Base-by-base conservation (phyloP, 2,797 vertebrate species). In the Mus minutoides region DNA sequence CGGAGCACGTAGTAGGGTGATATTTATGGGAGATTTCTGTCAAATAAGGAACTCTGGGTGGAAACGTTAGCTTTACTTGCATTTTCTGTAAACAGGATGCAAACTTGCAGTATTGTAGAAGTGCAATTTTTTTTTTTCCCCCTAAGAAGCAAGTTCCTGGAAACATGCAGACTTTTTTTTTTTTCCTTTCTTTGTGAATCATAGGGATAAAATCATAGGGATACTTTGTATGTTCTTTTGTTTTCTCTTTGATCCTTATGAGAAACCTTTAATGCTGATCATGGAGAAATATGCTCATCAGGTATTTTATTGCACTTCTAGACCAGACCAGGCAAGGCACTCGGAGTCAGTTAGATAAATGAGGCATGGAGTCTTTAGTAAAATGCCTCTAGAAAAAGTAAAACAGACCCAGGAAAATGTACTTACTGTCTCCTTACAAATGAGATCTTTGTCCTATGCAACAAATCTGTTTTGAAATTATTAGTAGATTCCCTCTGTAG, bases 81-180 rank as follows among this genome's bases (percentile, higher is more conserved):
- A 95, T 95, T 95, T 96, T 95, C 77, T 95, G 34, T 75, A 82
- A 94, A 84, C 49, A 91, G 52, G 54, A 91, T 62, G 76, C 29
- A 85, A 24, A 64, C 87, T 56, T 62, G 71, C 94, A 96, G 75
- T 96, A 73, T 26, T 95, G 49, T 94, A 76, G 34, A 96, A 94
- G 75, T 91, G 29, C 7, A 40, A 26, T 56, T 46, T 78, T 95
- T 96, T 96, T 94, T 89, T 16, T 49, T 91, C 84, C 93, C 52
- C 19, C 22, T 40, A 90, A 92, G 76, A 78, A 80, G 16, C 73
- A 89, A 92, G 83, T 97, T 97, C 76, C 94, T 80, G 78, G 86
- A 95, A 94, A 91, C 64, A 19, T 67, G 95, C 82, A 88, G 91
- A 64, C 90, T 88, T 86, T 62, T 31, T 84, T 84, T 94, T 84